Base-by-base conservation (phyloP, 1,140 invertebrate species). In the Venturia canescens region DNA sequence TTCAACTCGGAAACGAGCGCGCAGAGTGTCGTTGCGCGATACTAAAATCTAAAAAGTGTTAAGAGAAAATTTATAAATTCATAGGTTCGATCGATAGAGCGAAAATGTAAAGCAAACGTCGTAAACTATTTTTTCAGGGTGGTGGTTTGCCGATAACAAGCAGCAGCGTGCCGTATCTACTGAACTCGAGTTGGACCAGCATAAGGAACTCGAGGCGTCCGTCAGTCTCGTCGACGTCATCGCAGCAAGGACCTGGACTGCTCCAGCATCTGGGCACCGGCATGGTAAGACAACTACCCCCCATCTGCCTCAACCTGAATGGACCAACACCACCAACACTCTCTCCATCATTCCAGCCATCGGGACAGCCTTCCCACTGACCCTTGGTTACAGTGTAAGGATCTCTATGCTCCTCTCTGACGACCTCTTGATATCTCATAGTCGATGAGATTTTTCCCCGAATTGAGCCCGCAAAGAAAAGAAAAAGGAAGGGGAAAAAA, bases 101-200 rank as follows among this genome's bases (percentile, higher is more conserved):
- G n/a, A n/a, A n/a, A n/a, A n/a, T n/a, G n/a, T n/a, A n/a, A n/a
- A n/a, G n/a, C n/a, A n/a, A n/a, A n/a, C n/a, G n/a, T n/a, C n/a
- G n/a, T n/a, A n/a, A n/a, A n/a, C n/a, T n/a, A n/a, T n/a, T n/a
- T n/a, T n/a, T 50, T 7, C 93, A 97, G 96, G 95, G 96, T 86
- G 95, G 96, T 82, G 96, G 95, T 72, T 96, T 97, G 95, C 96
- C 96, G 84, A 97, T 96, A 88, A 97, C 96, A 31, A 97, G 96
- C 87, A 96, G 95, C 89, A 97, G 96, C 88, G 96, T 97, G 34
- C 96, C 96, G 21, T 96, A 96, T 90, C 93, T 97, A 87, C 92
- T 97, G 82, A 96, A 95, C 78, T 95, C 95, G 63, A 96, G 96
- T 82, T 96, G 97, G 95, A 96, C 95, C 91, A 96, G 96, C 83